phyloP scores from a whole-genome alignment of 2,888 invertebrate species.

The Tridacna gigas region DNA sequence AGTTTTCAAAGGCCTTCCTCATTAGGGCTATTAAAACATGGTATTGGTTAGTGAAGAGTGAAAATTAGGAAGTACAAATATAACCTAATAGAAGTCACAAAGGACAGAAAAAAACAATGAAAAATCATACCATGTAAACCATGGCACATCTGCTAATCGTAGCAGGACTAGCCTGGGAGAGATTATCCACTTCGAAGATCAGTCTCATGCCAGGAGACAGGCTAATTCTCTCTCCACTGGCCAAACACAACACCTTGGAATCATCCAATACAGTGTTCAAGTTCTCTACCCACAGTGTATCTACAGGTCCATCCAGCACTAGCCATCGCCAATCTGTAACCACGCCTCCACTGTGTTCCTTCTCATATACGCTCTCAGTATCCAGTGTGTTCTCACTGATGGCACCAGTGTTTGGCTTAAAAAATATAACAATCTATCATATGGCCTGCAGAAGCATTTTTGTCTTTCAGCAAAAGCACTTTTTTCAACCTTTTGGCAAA shows the following conservation, averaged over 20 bases:
- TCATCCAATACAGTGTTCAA: slow-evolving; percentile 85
- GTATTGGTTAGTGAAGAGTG: too few species aligned
- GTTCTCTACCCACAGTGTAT: slow-evolving; percentile 85
- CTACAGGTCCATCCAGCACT: slow-evolving; percentile 84
- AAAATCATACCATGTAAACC: slow-evolving; percentile 83
- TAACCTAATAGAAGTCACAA: too few species aligned
- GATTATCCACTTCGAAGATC: slow-evolving; percentile 84
- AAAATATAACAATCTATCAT: neutral
- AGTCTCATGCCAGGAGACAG: slow-evolving; percentile 82
- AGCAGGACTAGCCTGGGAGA: slow-evolving; percentile 84
- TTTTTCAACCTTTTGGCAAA: neutral
- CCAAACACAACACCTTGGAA: slow-evolving; percentile 84
- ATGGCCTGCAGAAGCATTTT: neutral
- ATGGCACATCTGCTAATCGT: slow-evolving; percentile 85
- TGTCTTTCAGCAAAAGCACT: neutral
- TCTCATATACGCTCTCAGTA: slow-evolving; percentile 59
- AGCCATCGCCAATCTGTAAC: slow-evolving; percentile 83
- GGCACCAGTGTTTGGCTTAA: slow-evolving; percentile 57
- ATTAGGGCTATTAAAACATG: too few species aligned
- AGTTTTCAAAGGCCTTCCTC: too few species aligned
- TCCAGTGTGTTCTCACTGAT: slow-evolving; percentile 57
- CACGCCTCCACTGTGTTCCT: slow-evolving; percentile 62
- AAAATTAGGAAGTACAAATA: too few species aligned
- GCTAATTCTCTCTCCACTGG: slow-evolving; percentile 84
- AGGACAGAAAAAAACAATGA: too few species aligned